phyloP scores from a whole-genome alignment of 64 coral and sea anemone genomes.

The Stylophora pistillata region DNA sequence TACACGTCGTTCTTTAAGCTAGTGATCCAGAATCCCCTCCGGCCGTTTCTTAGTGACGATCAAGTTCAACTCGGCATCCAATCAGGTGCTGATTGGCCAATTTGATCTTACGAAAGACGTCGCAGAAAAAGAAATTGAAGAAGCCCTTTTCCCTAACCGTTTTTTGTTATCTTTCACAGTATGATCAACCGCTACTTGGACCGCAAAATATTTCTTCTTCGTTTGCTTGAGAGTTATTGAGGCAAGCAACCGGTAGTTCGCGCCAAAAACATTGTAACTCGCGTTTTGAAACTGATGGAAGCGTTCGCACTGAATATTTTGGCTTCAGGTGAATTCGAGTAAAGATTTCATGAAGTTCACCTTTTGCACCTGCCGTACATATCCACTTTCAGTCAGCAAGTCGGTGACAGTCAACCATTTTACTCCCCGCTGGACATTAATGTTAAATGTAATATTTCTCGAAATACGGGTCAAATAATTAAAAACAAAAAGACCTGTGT shows the following conservation, averaged over 20 bases:
- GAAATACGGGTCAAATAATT: neutral
- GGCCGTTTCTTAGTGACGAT: too few relatives aligned
- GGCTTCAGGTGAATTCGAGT: neutral
- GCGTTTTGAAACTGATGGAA: neutral
- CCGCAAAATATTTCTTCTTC: too few relatives aligned
- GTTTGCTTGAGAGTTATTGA: too few relatives aligned
- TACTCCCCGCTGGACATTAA: conserved; percentile 28
- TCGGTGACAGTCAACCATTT: neutral
- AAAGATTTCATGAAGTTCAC: neutral
- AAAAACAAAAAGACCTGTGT: neutral
- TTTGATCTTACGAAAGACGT: too few relatives aligned
- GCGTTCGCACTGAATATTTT: neutral
- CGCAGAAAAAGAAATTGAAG: too few relatives aligned
- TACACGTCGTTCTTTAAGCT: too few relatives aligned
- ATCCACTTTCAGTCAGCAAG: conserved; percentile 8
- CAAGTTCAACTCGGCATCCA: too few relatives aligned
- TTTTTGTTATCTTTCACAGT: too few relatives aligned
- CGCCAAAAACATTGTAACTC: neutral
- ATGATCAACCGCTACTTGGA: too few relatives aligned
- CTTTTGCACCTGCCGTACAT: neutral
- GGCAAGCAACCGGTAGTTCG: neutral
- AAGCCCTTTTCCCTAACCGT: too few relatives aligned
- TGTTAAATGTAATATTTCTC: conserved; percentile 1
- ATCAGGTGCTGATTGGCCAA: too few relatives aligned
- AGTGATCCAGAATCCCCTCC: too few relatives aligned